Percentiles rank a stretch among this genome's conserved stretches.
Evolutionary conservation across 1,140 invertebrate genomes (phyloP).

Genomic region (Drusus annulatus): DNA sequence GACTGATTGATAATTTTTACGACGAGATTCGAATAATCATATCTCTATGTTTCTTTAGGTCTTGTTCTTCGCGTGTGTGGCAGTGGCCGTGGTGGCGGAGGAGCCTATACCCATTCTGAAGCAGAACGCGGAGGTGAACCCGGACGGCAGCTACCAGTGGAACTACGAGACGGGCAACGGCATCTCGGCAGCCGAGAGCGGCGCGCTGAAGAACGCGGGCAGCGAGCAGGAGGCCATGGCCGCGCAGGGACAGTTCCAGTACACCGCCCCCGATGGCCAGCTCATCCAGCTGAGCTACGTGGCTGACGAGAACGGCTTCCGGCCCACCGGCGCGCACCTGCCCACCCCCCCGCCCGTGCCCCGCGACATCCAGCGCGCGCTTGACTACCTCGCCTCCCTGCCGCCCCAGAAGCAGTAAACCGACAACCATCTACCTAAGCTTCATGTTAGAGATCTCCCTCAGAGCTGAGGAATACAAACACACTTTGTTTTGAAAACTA

Average conservation of each 20-base stretch:
- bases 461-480: too few relatives aligned
- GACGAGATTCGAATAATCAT: too few relatives aligned
- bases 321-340: slow-evolving; percentile 76
- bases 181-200: slow-evolving; percentile 71
- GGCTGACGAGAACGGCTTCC: slow-evolving; percentile 80
- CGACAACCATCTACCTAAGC: neutral
- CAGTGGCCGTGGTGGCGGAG: neutral
- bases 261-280: slow-evolving; percentile 78
- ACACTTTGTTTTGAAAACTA: too few relatives aligned
- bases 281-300: slow-evolving; percentile 73
- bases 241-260: slow-evolving; percentile 74
- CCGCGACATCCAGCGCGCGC: slow-evolving; percentile 77
- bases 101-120: slow-evolving; percentile 65
- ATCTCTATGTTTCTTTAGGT: too few relatives aligned
- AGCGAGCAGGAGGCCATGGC: slow-evolving; percentile 64
- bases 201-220: slow-evolving; percentile 71
- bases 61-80: too few relatives aligned
- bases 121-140: slow-evolving; percentile 68
- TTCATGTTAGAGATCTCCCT: too few relatives aligned
- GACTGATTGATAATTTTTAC: too few relatives aligned
- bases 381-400: slow-evolving; percentile 72
- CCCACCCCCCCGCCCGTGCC: slow-evolving; percentile 82
- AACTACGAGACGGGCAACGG: slow-evolving; percentile 76
- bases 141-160: slow-evolving; percentile 72
- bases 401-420: slow-evolving; percentile 62